Base-by-base conservation (phyloP, 2,113 vertebrate genomes). In the Vimba vimba region DNA sequence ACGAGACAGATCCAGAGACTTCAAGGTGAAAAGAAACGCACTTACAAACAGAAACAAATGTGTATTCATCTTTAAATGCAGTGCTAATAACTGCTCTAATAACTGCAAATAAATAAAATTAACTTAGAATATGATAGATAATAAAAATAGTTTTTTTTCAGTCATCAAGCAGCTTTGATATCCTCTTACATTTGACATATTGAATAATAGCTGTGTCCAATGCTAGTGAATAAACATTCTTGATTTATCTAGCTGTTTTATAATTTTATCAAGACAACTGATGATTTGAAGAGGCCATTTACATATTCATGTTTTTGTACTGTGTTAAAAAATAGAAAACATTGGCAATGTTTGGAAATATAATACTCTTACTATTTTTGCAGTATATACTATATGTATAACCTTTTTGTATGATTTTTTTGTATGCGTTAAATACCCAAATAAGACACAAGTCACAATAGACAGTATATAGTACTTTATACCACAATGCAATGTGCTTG, bases 1-100 rank as follows among this genome's bases (percentile, higher is more conserved):
- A 96, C 94, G 62, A 91, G 94, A 84, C 94, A 96, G 89, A 96
- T 96, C 91, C 96, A 96, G 88, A 94, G 92, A 30, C 94, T 96
- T 33, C 95, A 96, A 91, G 95, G 96, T 94, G 57, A 17, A 33
- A 25, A 1, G 19, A 76, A 12, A 43, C 36, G 55, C 74, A 39
- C 12, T 57, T 52, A 78, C 62, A 84, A 55, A 39, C 43, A 19
- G 74, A 43, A 27, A 17, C 47, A 75, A 25, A 82, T 36, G 23
- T 52, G 15, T 7, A 25, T 19, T 6, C 66, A 39, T 71, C 3
- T 52, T 50, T 33, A 27, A 52, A 19, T 19, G 2, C 19, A 57
- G 52, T 1, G 19, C 17, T 7, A 57, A 57, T 57, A 6, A 57
- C 17, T 57, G 6, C 11, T 1, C 30, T 33, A 69, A 68, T 68